These are phyloP conservation scores for Sapajus apella DNA, from an alignment of 2,113 vertebrate species.

Conservation along the genomic window DNA sequence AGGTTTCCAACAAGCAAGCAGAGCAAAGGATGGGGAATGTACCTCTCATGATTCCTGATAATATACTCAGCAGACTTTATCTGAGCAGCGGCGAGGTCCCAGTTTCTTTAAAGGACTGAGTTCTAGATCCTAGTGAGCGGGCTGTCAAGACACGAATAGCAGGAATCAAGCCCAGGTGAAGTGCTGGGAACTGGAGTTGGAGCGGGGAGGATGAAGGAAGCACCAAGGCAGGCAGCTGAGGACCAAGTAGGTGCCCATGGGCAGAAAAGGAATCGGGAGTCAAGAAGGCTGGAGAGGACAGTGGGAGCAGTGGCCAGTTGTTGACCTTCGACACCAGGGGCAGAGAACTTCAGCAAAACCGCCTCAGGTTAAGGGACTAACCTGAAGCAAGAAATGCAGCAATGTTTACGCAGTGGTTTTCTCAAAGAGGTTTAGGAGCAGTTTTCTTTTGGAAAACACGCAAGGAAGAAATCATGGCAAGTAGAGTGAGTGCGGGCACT, in stretches of 20 bases:
- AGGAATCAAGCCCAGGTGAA: background rate
- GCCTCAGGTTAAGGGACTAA: background rate
- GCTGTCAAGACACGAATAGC: background rate
- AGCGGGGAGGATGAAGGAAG: background rate
- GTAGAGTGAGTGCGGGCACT: background rate
- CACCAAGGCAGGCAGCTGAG: fast-evolving
- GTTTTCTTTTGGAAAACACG: background rate
- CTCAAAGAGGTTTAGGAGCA: background rate
- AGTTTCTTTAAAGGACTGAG: background rate
- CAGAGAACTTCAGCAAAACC: background rate
- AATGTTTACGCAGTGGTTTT: background rate
- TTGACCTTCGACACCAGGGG: background rate
- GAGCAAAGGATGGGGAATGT: background rate
- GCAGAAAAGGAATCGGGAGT: background rate
- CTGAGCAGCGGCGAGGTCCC: background rate
- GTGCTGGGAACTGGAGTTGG: background rate
- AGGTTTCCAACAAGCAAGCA: background rate
- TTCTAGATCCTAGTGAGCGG: background rate
- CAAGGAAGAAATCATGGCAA: background rate
- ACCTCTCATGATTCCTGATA: background rate
- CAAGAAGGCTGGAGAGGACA: background rate
- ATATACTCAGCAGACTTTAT: background rate
- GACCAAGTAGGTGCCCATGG: background rate
- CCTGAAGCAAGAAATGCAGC: too few species aligned
- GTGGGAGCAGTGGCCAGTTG: background rate